Conservation (phyloP, 2,888 invertebrate genomes). For the Synergus gifuensis region DNA sequence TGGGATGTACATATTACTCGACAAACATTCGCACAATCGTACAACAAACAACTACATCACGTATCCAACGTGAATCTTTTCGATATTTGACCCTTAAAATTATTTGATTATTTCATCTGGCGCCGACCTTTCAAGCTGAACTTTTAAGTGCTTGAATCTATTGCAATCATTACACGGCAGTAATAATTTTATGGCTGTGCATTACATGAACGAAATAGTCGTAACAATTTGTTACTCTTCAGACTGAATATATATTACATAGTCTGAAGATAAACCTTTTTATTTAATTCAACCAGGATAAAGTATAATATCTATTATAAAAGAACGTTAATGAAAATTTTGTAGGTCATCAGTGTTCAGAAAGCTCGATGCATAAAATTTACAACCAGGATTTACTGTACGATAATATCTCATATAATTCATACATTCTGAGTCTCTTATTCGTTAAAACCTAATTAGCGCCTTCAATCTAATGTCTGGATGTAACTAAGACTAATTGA, state of each 20-base stretch:
- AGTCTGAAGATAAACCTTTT: neutral
- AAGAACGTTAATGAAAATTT: too few relatives aligned
- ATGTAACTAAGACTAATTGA: neutral
- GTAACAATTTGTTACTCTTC: neutral
- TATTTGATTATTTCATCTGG: neutral
- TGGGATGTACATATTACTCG: conserved; percentile 40
- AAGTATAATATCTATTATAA: too few relatives aligned
- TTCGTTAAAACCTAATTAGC: neutral
- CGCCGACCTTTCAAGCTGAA: neutral
- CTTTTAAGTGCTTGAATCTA: neutral
- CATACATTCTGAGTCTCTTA: neutral
- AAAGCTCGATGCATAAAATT: too few relatives aligned
- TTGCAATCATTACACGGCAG: neutral
- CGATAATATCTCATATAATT: neutral
- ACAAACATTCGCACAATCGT: conserved; percentile 47
- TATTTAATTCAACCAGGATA: too few relatives aligned
- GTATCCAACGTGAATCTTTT: neutral
- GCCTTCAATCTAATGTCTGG: neutral
- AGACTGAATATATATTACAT: neutral
- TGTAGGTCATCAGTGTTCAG: too few relatives aligned
- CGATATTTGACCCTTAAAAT: neutral
- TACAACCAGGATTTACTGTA: too few relatives aligned
- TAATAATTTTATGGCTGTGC: neutral
- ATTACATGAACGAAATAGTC: neutral
- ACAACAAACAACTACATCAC: conserved; percentile 23